Percentiles rank a stretch among this genome's conserved stretches.
Evolutionary conservation across 2,888 invertebrate genomes (phyloP).

Genomic region (Metallyticus violacea): DNA sequence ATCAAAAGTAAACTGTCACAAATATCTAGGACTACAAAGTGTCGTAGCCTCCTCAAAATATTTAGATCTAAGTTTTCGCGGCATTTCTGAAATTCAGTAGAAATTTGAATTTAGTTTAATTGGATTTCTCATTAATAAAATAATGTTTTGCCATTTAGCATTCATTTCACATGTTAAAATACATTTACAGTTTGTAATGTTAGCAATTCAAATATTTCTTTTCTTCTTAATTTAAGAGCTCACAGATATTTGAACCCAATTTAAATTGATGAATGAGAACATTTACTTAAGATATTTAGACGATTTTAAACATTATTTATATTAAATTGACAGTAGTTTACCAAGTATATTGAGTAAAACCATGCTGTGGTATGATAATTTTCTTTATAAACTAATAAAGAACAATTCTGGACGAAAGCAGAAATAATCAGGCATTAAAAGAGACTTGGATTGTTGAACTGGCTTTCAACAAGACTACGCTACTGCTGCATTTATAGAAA

Average conservation of each 20-base stretch:
- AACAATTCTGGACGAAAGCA: conserved; percentile 18
- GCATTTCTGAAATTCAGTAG: not conserved
- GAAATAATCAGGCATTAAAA: conserved; percentile 29
- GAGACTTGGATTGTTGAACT: not conserved
- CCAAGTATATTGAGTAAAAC: conserved; percentile 1
- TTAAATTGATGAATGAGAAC: not conserved
- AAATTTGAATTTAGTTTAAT: not conserved
- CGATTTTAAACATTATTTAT: conserved; percentile 15
- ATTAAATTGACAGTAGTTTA: not conserved
- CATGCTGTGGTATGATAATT: conserved; percentile 20
- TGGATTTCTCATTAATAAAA: not conserved
- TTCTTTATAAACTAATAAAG: conserved; percentile 7
- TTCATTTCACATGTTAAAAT: not conserved
- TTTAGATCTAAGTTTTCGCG: conserved; percentile 24
- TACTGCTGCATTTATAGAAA: conserved; percentile 26
- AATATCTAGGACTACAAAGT: conserved; percentile 33
- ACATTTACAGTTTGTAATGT: not conserved
- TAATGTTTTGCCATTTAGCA: not conserved
- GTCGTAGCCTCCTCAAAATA: conserved; percentile 35
- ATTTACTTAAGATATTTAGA: conserved; percentile 9
- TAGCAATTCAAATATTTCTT: no score
- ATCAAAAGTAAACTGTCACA: conserved; percentile 29
- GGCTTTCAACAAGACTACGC: conserved; percentile 15
- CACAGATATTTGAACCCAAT: not conserved
- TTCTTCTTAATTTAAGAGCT: not conserved